These are phyloP conservation scores for Psephotus haematonotus DNA, from an alignment of 2,113 vertebrate species.

Conservation along the genomic window DNA sequence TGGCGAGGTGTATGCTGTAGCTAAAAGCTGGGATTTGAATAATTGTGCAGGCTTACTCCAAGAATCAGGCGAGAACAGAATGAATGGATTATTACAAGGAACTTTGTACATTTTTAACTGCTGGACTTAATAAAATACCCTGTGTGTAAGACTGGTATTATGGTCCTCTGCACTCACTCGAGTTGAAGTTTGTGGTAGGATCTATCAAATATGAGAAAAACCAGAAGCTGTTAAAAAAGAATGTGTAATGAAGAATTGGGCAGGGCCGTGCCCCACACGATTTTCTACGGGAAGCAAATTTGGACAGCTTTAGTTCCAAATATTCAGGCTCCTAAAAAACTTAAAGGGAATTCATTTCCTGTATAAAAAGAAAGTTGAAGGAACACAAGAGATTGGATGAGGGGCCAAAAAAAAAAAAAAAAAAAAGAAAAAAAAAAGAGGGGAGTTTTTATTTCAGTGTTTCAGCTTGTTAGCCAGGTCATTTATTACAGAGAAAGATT, in stretches of 20 bases:
- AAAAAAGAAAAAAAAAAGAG: background rate
- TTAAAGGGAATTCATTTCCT: slow-evolving; percentile 58
- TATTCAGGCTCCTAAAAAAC: slow-evolving; percentile 61
- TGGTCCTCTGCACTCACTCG: slow-evolving; percentile 70
- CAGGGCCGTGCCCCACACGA: slow-evolving; percentile 55
- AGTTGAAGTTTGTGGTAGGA: slow-evolving; percentile 72
- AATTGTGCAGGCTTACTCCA: slow-evolving; percentile 98
- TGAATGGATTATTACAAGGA: slow-evolving; percentile 97
- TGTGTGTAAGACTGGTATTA: slow-evolving; percentile 74
- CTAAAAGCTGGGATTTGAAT: slow-evolving; percentile 99
- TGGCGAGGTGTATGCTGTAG: slow-evolving; percentile 97
- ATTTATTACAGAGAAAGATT: slow-evolving; percentile 73
- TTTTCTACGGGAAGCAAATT: slow-evolving; percentile 62
- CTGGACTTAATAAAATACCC: slow-evolving; percentile 90
- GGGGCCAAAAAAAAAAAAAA: background rate
- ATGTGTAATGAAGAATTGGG: slow-evolving; percentile 72
- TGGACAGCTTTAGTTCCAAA: slow-evolving; percentile 66
- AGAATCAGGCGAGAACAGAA: slow-evolving; percentile 98
- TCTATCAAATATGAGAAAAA: slow-evolving; percentile 73
- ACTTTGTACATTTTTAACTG: slow-evolving; percentile 93
- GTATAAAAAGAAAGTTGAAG: slow-evolving; percentile 55
- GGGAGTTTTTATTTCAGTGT: slow-evolving; percentile 66
- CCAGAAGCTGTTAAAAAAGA: slow-evolving; percentile 70
- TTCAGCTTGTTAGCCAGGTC: slow-evolving; percentile 69
- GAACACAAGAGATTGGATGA: slow-evolving; percentile 31